Evolutionary conservation across 1,140 invertebrate species (phyloP).

Genomic region (Ruditapes philippinarum): DNA sequence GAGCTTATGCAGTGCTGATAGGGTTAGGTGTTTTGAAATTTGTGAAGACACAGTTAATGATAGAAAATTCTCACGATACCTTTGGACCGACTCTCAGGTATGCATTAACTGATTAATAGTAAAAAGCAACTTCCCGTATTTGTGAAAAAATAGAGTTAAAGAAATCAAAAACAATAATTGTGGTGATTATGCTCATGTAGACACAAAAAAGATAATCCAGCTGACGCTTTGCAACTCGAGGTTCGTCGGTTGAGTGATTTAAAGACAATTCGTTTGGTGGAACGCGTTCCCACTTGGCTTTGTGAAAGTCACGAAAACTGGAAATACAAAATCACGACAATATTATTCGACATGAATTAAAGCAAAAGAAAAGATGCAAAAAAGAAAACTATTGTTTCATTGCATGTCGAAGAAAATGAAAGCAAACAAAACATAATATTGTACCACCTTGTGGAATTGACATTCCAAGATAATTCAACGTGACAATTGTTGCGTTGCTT

Average conservation of each 20-base stretch:
- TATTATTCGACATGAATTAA: neutral
- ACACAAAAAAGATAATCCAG: slow-evolving; percentile 35
- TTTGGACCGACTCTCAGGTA: neutral
- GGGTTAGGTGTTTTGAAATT: neutral
- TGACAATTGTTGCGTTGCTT: neutral
- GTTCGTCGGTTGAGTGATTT: too few species aligned
- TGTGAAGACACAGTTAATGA: neutral
- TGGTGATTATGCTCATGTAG: too few species aligned
- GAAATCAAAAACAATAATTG: neutral
- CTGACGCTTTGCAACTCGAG: slow-evolving; percentile 20
- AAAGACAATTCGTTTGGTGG: neutral
- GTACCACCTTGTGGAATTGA: too few species aligned
- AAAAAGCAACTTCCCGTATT: slow-evolving; percentile 10
- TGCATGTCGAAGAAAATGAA: too few species aligned
- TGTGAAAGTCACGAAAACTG: neutral
- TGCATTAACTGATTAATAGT: neutral
- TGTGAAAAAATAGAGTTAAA: slow-evolving; percentile 14
- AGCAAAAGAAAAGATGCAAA: neutral
- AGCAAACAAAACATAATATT: too few species aligned
- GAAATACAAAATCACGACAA: neutral
- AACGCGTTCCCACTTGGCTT: slow-evolving; percentile 2
- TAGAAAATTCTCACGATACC: neutral
- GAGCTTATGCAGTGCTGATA: slow-evolving; percentile 14
- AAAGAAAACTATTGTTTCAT: neutral
- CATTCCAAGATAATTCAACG: neutral